Conservation (phyloP, 2,113 vertebrate genomes). For the Galbula dea region DNA sequence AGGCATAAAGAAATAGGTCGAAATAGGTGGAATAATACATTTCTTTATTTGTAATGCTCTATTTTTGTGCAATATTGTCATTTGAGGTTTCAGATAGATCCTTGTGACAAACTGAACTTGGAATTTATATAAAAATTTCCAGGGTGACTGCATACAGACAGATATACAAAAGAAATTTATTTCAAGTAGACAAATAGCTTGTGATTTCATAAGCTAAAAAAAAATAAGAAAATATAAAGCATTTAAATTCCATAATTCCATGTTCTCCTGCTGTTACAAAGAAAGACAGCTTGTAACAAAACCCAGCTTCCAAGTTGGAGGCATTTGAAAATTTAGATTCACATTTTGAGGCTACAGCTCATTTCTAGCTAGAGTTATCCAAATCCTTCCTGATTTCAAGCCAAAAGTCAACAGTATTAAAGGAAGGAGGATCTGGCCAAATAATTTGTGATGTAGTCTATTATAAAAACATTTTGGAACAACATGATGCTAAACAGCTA, state of each 20-base stretch:
- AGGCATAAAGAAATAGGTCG: not conserved
- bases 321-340: not conserved
- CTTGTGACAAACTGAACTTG: not conserved
- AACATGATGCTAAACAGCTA: not conserved
- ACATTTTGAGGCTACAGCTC: not conserved
- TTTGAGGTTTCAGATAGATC: not conserved
- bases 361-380: not conserved
- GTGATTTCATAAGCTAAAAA: not conserved
- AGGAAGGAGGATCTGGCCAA: not conserved
- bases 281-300: not conserved
- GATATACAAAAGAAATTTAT: not conserved
- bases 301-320: not conserved
- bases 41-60: not conserved
- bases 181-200: not conserved
- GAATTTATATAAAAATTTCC: not conserved
- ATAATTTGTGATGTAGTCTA: not conserved
- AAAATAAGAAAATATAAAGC: not conserved
- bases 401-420: not conserved
- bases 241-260: not conserved
- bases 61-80: not conserved
- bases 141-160: not conserved
- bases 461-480: not conserved
- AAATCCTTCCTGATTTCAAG: not conserved
- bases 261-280: not conserved
- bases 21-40: not conserved